phyloP scores from a whole-genome alignment of 2,888 invertebrate species.

The Aporophyla nigra region DNA sequence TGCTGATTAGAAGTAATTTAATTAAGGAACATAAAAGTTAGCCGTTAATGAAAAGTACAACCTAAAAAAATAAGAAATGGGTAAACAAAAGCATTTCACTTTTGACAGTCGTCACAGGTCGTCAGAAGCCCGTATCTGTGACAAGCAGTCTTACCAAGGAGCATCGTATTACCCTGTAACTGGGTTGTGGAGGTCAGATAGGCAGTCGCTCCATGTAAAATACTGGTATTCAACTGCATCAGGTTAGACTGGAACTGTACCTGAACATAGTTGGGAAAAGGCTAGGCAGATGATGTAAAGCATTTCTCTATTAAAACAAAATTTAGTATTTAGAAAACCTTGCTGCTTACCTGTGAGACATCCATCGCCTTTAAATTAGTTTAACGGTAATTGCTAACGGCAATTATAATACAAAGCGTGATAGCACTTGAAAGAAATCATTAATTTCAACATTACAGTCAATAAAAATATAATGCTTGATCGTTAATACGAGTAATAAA shows the following conservation, averaged over 20 bases:
- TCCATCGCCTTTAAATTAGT: conserved; percentile 13
- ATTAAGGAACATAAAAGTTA: neutral
- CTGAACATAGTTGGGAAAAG: no score
- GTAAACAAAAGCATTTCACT: neutral
- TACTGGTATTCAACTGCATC: no score
- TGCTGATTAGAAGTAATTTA: neutral
- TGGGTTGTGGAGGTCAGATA: no score
- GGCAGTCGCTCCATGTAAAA: no score
- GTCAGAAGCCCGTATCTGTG: no score
- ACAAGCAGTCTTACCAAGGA: no score
- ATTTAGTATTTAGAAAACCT: neutral
- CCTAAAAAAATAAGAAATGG: neutral
- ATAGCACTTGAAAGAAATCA: conserved; percentile 41
- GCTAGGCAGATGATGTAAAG: no score
- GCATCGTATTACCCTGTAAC: no score
- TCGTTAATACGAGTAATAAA: conserved; percentile 17
- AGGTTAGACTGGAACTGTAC: no score
- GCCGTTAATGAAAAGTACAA: neutral
- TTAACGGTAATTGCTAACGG: conserved; percentile 25
- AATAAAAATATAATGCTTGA: conserved; percentile 12
- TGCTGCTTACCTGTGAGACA: neutral
- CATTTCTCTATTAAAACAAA: no score
- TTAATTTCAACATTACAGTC: conserved; percentile 29
- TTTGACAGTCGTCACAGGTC: no score
- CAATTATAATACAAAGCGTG: conserved; percentile 16